Conservation (phyloP, 2,113 vertebrate species). For the Oriolus oriolus region DNA sequence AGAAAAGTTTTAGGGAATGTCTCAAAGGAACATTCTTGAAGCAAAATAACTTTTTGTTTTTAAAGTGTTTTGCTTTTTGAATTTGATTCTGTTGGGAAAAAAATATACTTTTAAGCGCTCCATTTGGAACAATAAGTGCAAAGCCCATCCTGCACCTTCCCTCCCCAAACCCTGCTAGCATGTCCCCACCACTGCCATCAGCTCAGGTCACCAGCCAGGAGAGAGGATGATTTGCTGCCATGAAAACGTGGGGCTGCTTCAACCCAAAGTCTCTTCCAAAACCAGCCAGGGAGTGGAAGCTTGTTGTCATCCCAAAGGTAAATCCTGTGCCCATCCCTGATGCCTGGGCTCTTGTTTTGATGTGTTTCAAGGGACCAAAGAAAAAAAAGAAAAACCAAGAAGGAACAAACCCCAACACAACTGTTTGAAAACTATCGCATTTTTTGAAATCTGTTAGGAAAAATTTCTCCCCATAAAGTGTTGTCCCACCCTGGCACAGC, state of each 20-base stretch:
- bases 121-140: neutral
- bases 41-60: neutral
- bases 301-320: neutral
- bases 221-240: neutral
- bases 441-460: neutral
- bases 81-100: neutral
- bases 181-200: neutral
- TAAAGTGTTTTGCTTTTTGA: neutral
- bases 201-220: neutral
- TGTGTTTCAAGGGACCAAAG: neutral
- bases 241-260: accelerated
- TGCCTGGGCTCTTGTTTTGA: neutral
- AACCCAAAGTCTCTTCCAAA: neutral
- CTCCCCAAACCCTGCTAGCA: neutral
- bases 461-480: neutral
- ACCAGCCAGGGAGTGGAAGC: neutral
- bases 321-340: neutral
- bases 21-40: neutral
- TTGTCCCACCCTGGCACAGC: neutral
- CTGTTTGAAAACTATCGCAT: neutral
- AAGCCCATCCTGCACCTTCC: neutral
- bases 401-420: accelerated
- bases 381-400: accelerated
- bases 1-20: neutral
- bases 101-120: neutral